phyloP scores from a whole-genome alignment of 2,113 vertebrate genomes.

The Psephotus haematonotus region DNA sequence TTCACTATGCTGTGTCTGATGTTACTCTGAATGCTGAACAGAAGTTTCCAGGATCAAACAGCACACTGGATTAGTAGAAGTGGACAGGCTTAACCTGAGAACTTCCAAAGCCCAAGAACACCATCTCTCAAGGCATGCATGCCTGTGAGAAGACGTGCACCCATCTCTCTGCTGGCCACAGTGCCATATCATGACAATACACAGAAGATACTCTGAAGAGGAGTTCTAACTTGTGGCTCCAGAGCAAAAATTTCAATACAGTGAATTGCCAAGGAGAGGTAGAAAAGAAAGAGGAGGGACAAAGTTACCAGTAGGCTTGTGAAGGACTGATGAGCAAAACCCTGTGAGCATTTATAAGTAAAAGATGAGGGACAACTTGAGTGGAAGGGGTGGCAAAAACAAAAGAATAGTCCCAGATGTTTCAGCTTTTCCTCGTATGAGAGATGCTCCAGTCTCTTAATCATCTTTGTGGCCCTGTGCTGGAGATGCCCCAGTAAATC shows the following conservation, averaged over 20 bases:
- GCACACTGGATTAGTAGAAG: neutral
- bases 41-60: neutral
- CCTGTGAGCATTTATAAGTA: neutral
- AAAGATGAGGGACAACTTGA: neutral
- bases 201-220: neutral
- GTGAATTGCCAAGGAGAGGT: neutral
- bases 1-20: neutral
- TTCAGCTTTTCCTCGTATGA: neutral
- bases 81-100: neutral
- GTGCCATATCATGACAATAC: neutral
- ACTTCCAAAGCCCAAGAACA: neutral
- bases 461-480: neutral
- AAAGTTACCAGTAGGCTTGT: neutral
- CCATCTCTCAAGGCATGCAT: neutral
- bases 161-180: neutral
- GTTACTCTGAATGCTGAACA: neutral
- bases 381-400: neutral
- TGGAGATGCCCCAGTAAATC: neutral
- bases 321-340: neutral
- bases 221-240: neutral
- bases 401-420: neutral
- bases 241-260: neutral
- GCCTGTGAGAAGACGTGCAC: neutral
- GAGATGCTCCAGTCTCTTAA: neutral
- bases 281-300: neutral